Conservation (phyloP, 2,113 vertebrate species). For the Sinocyclocheilus anshuiensis region DNA sequence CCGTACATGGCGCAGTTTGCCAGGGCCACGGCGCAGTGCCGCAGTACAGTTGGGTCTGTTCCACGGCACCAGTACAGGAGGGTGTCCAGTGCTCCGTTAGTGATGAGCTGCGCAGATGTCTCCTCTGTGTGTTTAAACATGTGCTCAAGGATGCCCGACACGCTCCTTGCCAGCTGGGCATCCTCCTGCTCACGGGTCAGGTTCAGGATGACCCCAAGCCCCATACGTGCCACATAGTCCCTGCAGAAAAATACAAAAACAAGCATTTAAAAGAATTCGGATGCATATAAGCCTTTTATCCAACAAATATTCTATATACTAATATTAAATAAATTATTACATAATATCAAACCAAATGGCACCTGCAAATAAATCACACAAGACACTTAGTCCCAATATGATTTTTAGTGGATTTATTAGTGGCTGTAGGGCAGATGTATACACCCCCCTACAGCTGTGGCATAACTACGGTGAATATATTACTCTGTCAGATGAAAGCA, state of each 20-base stretch:
- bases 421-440: too few relatives aligned
- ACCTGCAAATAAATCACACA: background rate
- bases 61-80: constrained; percentile 95
- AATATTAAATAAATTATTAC: background rate
- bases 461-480: too few relatives aligned
- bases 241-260: constrained; percentile 63
- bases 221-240: constrained; percentile 89
- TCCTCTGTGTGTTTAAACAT: constrained; percentile 99
- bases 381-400: background rate
- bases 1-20: constrained; percentile 97
- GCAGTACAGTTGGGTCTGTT: constrained; percentile 84
- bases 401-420: background rate
- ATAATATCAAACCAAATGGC: background rate
- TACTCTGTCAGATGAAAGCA: too few relatives aligned
- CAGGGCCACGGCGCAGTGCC: constrained; percentile 91
- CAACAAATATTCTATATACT: background rate
- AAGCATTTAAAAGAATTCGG: background rate
- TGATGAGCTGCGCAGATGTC: constrained; percentile 88
- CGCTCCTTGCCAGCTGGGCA: constrained; percentile 82
- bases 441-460: too few relatives aligned
- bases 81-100: constrained; percentile 86
- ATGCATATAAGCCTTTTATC: background rate
- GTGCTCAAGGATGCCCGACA: constrained; percentile 94
- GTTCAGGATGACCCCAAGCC: constrained; percentile 90
- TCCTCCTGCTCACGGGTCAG: constrained; percentile 86